Evolutionary conservation across 2,797 vertebrate species (phyloP).

Genomic region (Chrysolophus pictus): DNA sequence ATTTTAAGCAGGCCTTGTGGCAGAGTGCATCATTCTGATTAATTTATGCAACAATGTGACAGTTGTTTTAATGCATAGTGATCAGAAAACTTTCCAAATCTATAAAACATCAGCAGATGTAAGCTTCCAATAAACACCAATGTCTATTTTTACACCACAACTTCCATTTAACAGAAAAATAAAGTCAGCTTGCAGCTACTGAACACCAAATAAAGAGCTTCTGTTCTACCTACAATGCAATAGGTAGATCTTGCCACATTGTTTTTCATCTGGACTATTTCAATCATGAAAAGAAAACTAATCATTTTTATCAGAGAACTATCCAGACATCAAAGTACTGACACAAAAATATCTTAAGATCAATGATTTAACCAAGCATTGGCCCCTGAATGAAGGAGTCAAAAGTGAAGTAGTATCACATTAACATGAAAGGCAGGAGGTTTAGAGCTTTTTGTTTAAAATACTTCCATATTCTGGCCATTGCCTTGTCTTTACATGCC

Average conservation of each 20-base stretch:
- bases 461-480: not conserved
- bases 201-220: not conserved
- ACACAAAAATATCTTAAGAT: not conserved
- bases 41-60: slow-evolving; percentile 36
- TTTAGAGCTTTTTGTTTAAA: not conserved
- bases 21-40: not conserved
- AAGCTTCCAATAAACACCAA: slow-evolving; percentile 40
- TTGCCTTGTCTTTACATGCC: not conserved
- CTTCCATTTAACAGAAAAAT: slow-evolving; percentile 35
- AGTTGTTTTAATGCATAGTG: slow-evolving; percentile 52
- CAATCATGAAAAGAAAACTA: not conserved
- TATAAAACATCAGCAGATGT: slow-evolving; percentile 40
- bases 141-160: slow-evolving; percentile 63
- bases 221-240: not conserved
- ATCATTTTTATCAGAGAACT: not conserved
- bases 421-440: not conserved
- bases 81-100: slow-evolving; percentile 66
- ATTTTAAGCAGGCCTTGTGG: not conserved
- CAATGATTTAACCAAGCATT: not conserved
- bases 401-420: not conserved
- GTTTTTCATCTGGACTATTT: not conserved
- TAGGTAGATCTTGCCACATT: not conserved
- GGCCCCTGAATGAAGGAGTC: not conserved
- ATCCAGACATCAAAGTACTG: not conserved
- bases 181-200: slow-evolving; percentile 44